Base-by-base conservation (phyloP, 2,113 vertebrate species). In the Pantherophis guttatus region DNA sequence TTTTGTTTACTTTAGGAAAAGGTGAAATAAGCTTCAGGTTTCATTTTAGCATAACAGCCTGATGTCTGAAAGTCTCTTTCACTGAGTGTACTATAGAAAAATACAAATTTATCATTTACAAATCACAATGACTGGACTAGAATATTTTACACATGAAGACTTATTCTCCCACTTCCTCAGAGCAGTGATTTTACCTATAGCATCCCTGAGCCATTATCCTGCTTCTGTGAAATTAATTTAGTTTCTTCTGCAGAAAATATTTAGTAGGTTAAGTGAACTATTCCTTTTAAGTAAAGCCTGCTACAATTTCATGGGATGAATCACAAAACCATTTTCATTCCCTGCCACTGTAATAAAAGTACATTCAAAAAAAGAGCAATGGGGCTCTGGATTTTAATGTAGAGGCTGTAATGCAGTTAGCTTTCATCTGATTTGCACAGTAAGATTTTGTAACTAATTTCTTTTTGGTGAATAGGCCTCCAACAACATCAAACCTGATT, bases 401-500 rank as follows among this genome's bases (percentile, higher is more conserved):
- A 86, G 54, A 89, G 70, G 62, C 17, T 54, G 52, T 87, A 94
- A 92, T 90, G 87, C 88, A 90, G 58, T 86, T 90, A 90, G 87
- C 91, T 65, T 59, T 91, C 88, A 52, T 86, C 23, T 19, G 59
- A 87, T 94, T 70, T 87, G 9, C 0, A 59, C 91, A 93, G 94
- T 93, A 91, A 96, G 39, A 92, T 58, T 92, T 88, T 91, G 52
- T 89, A 89, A 94, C 94, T 92, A 89, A 87, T 95, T 96, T 95
- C 93, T 94, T 95, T 94, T 92, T 92, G 19, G 39, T 50, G 33
- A 90, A 89, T 19, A 93, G 90, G 94, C 92, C 86, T 93, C 33
- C 23, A 88, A 95, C 90, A 96, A 94, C 88, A 89, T 57, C 94
- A 95, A 94, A 92, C 94, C 89, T 93, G 93, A 94, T 95, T 94